phyloP scores from a whole-genome alignment of 2,113 vertebrate species.

The Odocoileus virginianus region DNA sequence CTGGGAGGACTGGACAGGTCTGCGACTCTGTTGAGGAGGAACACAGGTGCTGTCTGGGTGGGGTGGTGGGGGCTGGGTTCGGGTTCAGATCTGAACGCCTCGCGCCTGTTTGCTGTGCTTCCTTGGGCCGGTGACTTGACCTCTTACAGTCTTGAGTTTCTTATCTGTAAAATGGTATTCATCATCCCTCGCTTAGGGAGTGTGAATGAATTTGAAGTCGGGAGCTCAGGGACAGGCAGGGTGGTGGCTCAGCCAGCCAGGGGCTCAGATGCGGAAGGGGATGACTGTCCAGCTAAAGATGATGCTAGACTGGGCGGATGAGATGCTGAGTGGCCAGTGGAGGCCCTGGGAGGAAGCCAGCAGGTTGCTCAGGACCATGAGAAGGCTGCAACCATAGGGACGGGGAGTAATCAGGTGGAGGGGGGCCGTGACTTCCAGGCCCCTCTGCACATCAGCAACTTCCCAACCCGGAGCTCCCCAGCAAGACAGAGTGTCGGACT shows the following conservation, averaged over 20 bases:
- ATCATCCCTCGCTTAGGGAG: background rate
- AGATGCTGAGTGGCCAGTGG: background rate
- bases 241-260: background rate
- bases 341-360: background rate
- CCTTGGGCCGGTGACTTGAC: background rate
- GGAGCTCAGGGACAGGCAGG: background rate
- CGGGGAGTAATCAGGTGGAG: background rate
- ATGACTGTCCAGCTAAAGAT: background rate
- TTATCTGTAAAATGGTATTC: background rate
- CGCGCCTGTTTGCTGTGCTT: background rate
- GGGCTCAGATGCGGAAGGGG: accelerated
- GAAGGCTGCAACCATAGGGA: background rate
- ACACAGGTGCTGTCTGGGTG: background rate
- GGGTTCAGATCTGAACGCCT: background rate
- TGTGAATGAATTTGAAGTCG: background rate
- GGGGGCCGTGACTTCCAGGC: background rate
- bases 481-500: background rate
- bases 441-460: background rate
- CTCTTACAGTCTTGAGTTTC: background rate
- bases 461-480: background rate
- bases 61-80: background rate
- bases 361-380: background rate
- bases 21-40: background rate
- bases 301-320: background rate
- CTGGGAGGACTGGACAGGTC: background rate